Base-by-base conservation (phyloP, 2,888 invertebrate species). In the Diaprepes abbreviatus region DNA sequence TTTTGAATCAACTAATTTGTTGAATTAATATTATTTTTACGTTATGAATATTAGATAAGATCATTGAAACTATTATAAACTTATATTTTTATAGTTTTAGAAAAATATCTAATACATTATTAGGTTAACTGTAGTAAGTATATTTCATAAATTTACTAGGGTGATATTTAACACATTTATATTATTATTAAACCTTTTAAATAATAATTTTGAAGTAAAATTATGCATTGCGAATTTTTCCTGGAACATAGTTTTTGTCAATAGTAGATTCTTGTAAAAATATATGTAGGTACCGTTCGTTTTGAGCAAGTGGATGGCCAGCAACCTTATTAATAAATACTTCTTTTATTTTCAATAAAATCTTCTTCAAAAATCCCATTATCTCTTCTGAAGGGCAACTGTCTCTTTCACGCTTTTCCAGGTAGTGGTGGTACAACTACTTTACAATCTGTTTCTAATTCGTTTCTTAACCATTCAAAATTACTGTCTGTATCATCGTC, bases 281-380 rank as follows among this genome's bases (percentile, higher is more conserved):
- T 95, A 99, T 98, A 86, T 99, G 99, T 81, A 99, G 91, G 87
- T 98, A 99, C 82, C 96, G 90, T 87, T 99, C 98, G 85, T 98
- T 98, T 87, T 99, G 98, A 69, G 98, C 98, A 82, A 98, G 86
- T 2, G 98, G 98, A 86, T 99, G 98, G 66, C 98, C 98, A 58
- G 98, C 98, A 83, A 99, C 97, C 89, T 93, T 93, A 73, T 99
- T 99, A 79, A 99, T 94, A 87, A 99, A 99, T 81, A 93, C 90
- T 89, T 85, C 98, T 92, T 80, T 99, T 91, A 78, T 98, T 98
- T 85, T 99, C 99, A 81, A 99, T 98, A 84, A 99, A 99, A 81
- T 96, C 97, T 82, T 99, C 98, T 85, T 99, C 99, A 85, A 97
- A 99, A 80, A 99, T 96, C 62, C 99, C 99, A 86, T 99, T 98